phyloP scores from a whole-genome alignment of 2,113 vertebrate species.

The Aptenodytes forsteri region DNA sequence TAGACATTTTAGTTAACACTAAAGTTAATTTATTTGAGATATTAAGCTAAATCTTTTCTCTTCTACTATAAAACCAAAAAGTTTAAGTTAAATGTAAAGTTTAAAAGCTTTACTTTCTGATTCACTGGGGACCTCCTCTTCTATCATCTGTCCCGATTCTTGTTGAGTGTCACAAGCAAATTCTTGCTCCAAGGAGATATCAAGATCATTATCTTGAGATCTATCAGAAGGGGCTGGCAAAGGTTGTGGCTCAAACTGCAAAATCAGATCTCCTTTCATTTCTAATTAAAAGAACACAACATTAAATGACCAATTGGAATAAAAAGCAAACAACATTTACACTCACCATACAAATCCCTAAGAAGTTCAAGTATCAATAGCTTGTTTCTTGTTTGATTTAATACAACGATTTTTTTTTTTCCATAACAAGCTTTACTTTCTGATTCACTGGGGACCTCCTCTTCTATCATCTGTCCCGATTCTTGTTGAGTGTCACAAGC shows the following conservation, averaged over 20 bases:
- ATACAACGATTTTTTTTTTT: background rate
- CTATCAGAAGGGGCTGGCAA: conserved; percentile 76
- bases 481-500: background rate
- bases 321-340: background rate
- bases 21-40: background rate
- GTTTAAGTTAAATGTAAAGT: background rate
- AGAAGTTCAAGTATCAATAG: background rate
- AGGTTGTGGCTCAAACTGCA: conserved; percentile 88
- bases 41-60: background rate
- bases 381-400: conserved; percentile 13
- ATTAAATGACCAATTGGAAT: background rate
- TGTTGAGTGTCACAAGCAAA: background rate
- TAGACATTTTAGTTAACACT: background rate
- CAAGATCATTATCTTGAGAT: conserved; percentile 84
- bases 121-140: background rate
- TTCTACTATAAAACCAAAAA: background rate
- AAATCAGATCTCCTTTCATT: conserved; percentile 83
- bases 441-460: too few relatives aligned
- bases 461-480: background rate
- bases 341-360: background rate
- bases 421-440: too few relatives aligned
- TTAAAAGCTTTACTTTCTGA: conserved; percentile 47
- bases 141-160: background rate
- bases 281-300: conserved; percentile 69
- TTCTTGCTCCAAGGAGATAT: conserved; percentile 84